Base-by-base conservation (phyloP, 2,113 vertebrate species). In the Isichthys henryi region DNA sequence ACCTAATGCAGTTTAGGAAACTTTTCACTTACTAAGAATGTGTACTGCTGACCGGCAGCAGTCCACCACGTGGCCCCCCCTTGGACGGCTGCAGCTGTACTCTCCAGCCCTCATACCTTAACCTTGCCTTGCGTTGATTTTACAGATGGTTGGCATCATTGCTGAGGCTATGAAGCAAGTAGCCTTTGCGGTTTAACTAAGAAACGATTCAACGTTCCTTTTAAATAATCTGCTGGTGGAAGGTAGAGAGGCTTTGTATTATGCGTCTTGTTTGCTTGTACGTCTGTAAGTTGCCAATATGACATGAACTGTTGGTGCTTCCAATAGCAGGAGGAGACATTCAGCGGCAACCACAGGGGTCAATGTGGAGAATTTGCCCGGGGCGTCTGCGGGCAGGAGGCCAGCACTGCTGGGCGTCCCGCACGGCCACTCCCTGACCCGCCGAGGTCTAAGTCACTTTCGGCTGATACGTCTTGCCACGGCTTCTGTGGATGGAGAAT, bases 401-500 rank as follows among this genome's bases (percentile, higher is more conserved):
- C 92, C 49, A 77, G 66, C 27, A 5, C 80, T 84, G 74, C 90
- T 93, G 88, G 62, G 84, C 86, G 58, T 93, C 93, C 92, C 92
- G 91, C 53, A 66, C 91, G 90, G 50, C 92, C 92, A 94, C 94
- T 94, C 93, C 95, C 94, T 93, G 93, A 90, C 91, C 93, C 8
- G 62, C 93, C 93, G 92, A 50, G 93, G 93, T 92, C 21, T 91
- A 92, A 93, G 92, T 91, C 91, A 84, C 89, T 93, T 85, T 93
- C 90, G 92, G 92, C 91, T 93, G 93, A 95, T 94, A 94, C 92
- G 93, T 95, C 93, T 92, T 83, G 83, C 89, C 85, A 48, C 83
- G 88, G 89, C 92, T 93, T 91, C 92, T 93, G 93, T 92, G 92
- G 92, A 94, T 80, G 94, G 94, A 94, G 92, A 95, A 96, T 96